Conservation (phyloP, 2,113 vertebrate species). For the Crypturellus undulatus region DNA sequence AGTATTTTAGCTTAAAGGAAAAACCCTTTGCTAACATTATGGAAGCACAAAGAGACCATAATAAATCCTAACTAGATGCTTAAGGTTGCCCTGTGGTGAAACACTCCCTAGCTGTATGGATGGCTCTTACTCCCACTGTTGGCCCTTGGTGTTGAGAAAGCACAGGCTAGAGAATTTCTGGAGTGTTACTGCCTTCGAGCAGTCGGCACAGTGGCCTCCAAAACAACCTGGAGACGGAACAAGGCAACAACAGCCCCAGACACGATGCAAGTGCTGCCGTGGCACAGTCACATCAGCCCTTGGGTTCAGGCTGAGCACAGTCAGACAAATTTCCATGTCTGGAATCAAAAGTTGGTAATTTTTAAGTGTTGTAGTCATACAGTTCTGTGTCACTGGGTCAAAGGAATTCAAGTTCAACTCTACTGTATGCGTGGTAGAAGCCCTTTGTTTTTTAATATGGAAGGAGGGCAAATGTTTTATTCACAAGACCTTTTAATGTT, state of each 20-base stretch:
- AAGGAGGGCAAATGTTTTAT: background rate
- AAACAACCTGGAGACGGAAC: conserved; percentile 1
- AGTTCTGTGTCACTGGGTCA: background rate
- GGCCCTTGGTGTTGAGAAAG: background rate
- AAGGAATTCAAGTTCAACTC: background rate
- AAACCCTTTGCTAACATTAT: background rate
- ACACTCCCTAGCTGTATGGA: background rate
- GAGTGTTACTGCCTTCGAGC: background rate
- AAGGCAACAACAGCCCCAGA: background rate
- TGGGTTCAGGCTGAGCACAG: background rate
- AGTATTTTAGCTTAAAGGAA: background rate
- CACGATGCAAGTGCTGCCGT: background rate
- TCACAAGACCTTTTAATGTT: background rate
- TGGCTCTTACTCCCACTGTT: background rate
- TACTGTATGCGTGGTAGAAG: background rate
- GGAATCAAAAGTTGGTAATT: background rate
- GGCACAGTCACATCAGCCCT: background rate
- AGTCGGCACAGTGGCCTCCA: background rate
- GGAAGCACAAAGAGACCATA: background rate
- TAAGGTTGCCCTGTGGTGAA: background rate
- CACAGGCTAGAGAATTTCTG: background rate
- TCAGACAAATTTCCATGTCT: background rate
- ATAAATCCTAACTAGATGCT: background rate
- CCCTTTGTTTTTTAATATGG: background rate
- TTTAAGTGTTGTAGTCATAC: background rate